Conservation (phyloP, 2,113 vertebrate species). For the Sula dactylatra region DNA sequence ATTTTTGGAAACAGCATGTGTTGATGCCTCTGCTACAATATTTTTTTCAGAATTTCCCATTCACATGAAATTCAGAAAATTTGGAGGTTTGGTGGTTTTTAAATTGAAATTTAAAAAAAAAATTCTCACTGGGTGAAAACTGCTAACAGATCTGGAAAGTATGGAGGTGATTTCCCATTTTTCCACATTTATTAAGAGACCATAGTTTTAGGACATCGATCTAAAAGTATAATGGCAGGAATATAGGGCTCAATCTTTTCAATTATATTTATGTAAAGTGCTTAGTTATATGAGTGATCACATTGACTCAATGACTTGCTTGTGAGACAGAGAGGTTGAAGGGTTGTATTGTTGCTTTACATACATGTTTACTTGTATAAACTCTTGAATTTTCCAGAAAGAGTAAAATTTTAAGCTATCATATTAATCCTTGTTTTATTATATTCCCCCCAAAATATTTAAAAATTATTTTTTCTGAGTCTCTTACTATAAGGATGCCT, state of each 20-base stretch:
- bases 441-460: not conserved
- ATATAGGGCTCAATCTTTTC: not conserved
- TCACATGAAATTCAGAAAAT: not conserved
- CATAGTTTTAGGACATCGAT: not conserved
- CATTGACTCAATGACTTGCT: not conserved
- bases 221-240: not conserved
- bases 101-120: not conserved
- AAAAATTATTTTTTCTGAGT: not conserved
- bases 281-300: not conserved
- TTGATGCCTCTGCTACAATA: not conserved
- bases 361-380: not conserved
- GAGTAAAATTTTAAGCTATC: not conserved
- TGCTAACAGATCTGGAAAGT: not conserved
- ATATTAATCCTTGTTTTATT: not conserved
- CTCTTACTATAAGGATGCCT: not conserved
- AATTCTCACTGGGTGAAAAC: not conserved
- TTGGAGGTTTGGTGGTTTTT: not conserved
- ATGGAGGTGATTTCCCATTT: not conserved
- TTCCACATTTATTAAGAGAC: not conserved
- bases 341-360: not conserved
- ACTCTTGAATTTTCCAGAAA: not conserved
- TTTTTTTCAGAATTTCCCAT: not conserved
- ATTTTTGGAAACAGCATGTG: not conserved
- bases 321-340: not conserved
- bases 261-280: not conserved